Conservation (phyloP, 2,797 vertebrate genomes). For the Cuculus canorus region DNA sequence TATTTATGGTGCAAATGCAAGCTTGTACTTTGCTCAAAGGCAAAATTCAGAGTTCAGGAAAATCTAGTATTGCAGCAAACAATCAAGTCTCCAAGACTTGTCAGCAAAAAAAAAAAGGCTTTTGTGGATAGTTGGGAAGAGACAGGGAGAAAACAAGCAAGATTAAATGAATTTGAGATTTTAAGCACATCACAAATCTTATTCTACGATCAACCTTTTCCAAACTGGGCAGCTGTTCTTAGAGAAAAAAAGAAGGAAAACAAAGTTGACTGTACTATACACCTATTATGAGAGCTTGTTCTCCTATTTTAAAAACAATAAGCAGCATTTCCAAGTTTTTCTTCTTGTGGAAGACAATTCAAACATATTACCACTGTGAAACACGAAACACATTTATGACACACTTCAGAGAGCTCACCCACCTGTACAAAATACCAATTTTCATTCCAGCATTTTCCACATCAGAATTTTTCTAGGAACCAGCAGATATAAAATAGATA, state of each 20-base stretch:
- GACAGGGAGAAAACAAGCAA: background rate
- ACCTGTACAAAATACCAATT: background rate
- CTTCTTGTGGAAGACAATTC: background rate
- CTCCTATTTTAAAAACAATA: background rate
- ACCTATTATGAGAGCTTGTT: background rate
- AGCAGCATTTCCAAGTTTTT: background rate
- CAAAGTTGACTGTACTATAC: background rate
- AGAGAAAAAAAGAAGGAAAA: background rate
- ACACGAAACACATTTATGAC: background rate
- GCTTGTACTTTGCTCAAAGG: constrained; percentile 30
- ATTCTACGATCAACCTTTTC: background rate
- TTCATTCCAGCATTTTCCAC: background rate
- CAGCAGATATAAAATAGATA: background rate
- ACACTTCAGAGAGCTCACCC: background rate
- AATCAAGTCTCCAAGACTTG: background rate
- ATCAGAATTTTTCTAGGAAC: background rate
- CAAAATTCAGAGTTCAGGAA: background rate
- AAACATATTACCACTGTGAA: background rate
- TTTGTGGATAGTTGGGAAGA: background rate
- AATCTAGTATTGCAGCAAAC: background rate
- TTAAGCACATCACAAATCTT: background rate
- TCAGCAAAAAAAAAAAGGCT: background rate
- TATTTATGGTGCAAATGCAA: constrained; percentile 16
- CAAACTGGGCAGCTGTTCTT: background rate
- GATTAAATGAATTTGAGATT: background rate